Conservation (phyloP, 2,113 vertebrate species). For the Polypterus senegalus region DNA sequence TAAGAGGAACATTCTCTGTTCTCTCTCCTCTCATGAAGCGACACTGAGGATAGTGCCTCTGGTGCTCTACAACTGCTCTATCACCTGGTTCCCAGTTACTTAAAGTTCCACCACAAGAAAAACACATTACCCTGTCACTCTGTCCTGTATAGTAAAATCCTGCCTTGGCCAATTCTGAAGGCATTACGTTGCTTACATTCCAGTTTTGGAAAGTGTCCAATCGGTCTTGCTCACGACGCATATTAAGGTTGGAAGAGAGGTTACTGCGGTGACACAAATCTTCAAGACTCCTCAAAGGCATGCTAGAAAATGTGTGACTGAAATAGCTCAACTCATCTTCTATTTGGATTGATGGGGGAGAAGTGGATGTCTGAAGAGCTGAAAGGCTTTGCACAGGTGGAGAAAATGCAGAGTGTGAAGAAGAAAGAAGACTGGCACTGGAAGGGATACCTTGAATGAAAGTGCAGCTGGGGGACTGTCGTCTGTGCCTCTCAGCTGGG, state of each 20-base stretch:
- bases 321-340: constrained; percentile 62
- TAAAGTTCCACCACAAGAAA: constrained; percentile 79
- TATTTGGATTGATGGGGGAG: constrained; percentile 29
- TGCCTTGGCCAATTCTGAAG: constrained; percentile 77
- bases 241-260: constrained; percentile 50
- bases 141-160: constrained; percentile 87
- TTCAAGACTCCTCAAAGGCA: constrained; percentile 58
- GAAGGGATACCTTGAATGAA: constrained; percentile 70
- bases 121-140: constrained; percentile 81
- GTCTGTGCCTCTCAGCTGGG: constrained; percentile 74
- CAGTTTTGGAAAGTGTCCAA: constrained; percentile 68
- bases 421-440: constrained; percentile 47
- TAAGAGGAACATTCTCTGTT: constrained; percentile 47
- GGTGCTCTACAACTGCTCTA: constrained; percentile 77
- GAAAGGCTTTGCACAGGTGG: constrained; percentile 36
- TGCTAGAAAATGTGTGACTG: constrained; percentile 59
- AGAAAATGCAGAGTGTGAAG: constrained; percentile 58
- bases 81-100: constrained; percentile 97
- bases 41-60: constrained; percentile 83
- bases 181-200: constrained; percentile 64
- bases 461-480: constrained; percentile 68
- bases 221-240: constrained; percentile 80
- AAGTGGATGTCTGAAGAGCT: constrained; percentile 35
- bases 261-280: constrained; percentile 54
- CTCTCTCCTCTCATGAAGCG: constrained; percentile 66